A percentile compares a stretch with the other conserved stretches of the same genome.
These are phyloP conservation scores for Noctua pronuba DNA, from an alignment of 2,888 invertebrate species.

Conservation along the genomic window DNA sequence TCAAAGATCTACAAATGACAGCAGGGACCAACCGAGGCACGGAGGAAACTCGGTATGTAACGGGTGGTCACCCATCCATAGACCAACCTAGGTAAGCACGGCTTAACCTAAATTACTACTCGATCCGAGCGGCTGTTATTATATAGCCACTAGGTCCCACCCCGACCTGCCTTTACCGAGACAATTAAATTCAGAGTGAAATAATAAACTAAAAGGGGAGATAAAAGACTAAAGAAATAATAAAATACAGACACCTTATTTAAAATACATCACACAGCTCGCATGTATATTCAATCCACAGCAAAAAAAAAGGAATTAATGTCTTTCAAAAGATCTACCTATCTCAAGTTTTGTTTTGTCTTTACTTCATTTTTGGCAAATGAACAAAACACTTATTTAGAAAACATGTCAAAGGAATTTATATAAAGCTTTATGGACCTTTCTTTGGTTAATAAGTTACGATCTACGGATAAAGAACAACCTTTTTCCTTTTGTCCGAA, in stretches of 20 bases:
- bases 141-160: too few relatives aligned
- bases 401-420: neutral
- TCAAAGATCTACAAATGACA: too few relatives aligned
- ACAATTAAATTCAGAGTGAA: neutral
- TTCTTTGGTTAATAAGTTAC: slow-evolving; percentile 18
- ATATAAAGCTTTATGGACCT: neutral
- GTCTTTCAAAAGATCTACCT: neutral
- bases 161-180: too few relatives aligned
- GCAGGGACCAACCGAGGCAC: too few relatives aligned
- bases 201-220: neutral
- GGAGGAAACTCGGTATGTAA: too few relatives aligned
- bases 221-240: neutral
- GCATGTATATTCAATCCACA: neutral
- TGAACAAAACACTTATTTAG: neutral
- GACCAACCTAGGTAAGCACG: too few relatives aligned
- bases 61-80: too few relatives aligned
- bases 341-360: neutral
- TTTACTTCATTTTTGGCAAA: neutral
- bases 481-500: slow-evolving; percentile 24
- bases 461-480: neutral
- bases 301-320: neutral
- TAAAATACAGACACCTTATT: neutral
- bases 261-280: neutral
- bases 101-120: too few relatives aligned
- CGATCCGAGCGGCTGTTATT: too few relatives aligned